Conservation (phyloP, 2,888 invertebrate species). For the Nemoura dubitans region DNA sequence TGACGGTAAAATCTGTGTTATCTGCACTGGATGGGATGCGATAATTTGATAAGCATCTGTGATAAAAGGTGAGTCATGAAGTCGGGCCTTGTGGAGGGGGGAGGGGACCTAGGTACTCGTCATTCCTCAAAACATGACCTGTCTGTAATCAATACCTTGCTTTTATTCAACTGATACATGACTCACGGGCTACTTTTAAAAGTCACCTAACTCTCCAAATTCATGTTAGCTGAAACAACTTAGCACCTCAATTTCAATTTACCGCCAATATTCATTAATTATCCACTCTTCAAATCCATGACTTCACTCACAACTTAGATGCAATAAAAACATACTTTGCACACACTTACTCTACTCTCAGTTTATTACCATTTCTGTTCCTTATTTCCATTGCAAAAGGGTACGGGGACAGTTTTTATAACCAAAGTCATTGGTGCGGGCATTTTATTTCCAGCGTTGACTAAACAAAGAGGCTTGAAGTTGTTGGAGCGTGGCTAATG, state of each 20-base stretch:
- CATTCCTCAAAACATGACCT: neutral
- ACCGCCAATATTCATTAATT: neutral
- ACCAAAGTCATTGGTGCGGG: neutral
- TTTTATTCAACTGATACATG: neutral
- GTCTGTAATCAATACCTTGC: conserved; percentile 12
- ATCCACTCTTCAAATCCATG: neutral
- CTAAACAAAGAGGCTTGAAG: neutral
- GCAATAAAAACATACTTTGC: neutral
- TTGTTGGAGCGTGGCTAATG: neutral
- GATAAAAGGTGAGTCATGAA: neutral
- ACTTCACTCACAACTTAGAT: neutral
- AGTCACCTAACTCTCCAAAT: neutral
- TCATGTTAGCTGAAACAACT: no score
- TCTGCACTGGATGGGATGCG: neutral
- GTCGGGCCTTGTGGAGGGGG: neutral
- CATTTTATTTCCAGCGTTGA: neutral
- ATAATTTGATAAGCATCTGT: conserved; percentile 7
- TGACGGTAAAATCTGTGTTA: neutral
- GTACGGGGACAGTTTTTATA: neutral
- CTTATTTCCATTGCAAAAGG: neutral
- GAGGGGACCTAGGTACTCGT: neutral
- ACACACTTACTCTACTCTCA: neutral
- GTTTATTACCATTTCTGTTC: neutral
- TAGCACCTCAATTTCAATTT: neutral
- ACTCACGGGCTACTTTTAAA: neutral